Conservation (phyloP, 2,113 vertebrate genomes). For the Boulengerochromis microlepis region DNA sequence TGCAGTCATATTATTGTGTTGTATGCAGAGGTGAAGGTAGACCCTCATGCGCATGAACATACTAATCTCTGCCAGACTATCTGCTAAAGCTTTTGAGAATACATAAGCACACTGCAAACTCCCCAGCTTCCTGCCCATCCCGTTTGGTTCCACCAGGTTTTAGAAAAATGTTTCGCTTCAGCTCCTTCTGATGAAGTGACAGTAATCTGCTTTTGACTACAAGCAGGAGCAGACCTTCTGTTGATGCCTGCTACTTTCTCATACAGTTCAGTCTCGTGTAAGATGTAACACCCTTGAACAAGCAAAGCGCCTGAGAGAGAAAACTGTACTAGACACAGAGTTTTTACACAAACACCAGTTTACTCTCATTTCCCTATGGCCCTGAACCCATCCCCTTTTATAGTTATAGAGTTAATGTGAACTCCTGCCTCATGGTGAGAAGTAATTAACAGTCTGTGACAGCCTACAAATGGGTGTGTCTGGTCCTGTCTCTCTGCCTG, state of each 20-base stretch:
- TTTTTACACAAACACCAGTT: not conserved
- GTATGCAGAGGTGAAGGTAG: not conserved
- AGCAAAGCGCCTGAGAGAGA: not conserved
- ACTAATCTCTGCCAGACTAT: conserved; percentile 31
- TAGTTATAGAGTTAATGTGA: conserved; percentile 41
- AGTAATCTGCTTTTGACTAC: conserved; percentile 50
- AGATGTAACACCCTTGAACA: conserved; percentile 20
- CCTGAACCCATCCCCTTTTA: conserved; percentile 21
- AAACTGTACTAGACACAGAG: not conserved
- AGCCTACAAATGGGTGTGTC: conserved; percentile 25
- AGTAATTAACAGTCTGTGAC: conserved; percentile 59
- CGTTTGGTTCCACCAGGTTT: conserved; percentile 37
- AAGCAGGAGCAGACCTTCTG: conserved; percentile 16
- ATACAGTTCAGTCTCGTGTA: not conserved
- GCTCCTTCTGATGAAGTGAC: conserved; percentile 49
- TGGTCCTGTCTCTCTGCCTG: conserved; percentile 29
- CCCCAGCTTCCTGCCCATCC: conserved; percentile 10
- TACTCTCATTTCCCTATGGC: not conserved
- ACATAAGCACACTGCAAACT: conserved; percentile 29
- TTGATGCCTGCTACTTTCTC: conserved; percentile 2
- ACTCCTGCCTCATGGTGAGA: conserved; percentile 46
- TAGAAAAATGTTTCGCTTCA: conserved; percentile 34
- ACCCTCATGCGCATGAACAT: not conserved
- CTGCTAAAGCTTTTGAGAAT: conserved; percentile 26
- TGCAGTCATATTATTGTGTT: not conserved